A percentile compares a stretch with the other conserved stretches of the same genome.
Conservation (phyloP, 2,888 invertebrate species). For the Synergus itoensis region DNA sequence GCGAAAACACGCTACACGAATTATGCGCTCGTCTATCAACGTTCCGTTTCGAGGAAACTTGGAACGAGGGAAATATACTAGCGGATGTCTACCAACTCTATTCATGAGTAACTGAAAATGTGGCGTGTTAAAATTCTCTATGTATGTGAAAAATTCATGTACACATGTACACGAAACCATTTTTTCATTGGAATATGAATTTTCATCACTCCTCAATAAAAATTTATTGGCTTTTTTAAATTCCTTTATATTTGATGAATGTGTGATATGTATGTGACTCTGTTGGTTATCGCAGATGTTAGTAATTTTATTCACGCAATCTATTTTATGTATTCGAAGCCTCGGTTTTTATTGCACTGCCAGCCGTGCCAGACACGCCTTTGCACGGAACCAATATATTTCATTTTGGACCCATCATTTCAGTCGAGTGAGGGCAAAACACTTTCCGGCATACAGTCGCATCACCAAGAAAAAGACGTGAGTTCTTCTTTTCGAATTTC, state of each 20-base stretch:
- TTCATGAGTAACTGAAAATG: slow-evolving; percentile 22
- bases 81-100: slow-evolving; percentile 23
- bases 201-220: background rate
- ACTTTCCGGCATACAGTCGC: background rate
- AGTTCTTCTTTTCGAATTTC: background rate
- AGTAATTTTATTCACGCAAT: slow-evolving; percentile 49
- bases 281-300: slow-evolving; percentile 9
- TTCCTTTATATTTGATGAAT: background rate
- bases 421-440: background rate
- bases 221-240: background rate
- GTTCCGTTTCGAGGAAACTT: slow-evolving; percentile 34
- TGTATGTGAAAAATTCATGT: background rate
- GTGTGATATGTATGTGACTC: background rate
- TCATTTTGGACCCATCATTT: slow-evolving; percentile 38
- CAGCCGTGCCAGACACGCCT: slow-evolving; percentile 48
- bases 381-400: slow-evolving; percentile 24
- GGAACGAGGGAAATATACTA: slow-evolving; percentile 17
- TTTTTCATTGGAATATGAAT: background rate
- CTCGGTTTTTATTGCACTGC: slow-evolving; percentile 47
- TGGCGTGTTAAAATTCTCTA: background rate
- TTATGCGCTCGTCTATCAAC: slow-evolving; percentile 37
- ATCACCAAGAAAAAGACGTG: background rate
- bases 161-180: background rate
- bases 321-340: slow-evolving; percentile 49
- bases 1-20: slow-evolving; percentile 16